Base-by-base conservation (phyloP, 2,797 vertebrate genomes). In the Pseudotriccus pelzelni region DNA sequence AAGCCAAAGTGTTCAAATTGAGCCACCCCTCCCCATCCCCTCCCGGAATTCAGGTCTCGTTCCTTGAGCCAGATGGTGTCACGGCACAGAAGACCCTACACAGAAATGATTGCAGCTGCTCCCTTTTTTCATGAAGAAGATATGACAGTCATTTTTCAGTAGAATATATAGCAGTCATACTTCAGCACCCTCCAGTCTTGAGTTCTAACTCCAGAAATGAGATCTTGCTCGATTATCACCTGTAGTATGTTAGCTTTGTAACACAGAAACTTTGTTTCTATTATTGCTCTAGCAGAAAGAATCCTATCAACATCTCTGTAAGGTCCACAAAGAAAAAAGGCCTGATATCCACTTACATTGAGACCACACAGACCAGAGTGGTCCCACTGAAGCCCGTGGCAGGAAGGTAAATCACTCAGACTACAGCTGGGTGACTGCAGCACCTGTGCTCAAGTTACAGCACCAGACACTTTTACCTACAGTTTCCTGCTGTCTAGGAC, bases 381-480 rank as follows among this genome's bases (percentile, higher is more conserved):
- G 30, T 72, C 34, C 27, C 76, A 68, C 30, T 4, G 6, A 90
- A 85, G 72, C 6, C 24, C 0, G 0, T 7, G 32, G 59, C 39
- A 89, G 67, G 27, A 78, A 81, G 32, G 21, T 62, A 79, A 93
- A 73, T 52, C 59, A 70, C 47, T 70, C 32, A 12, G 34, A 75
- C 27, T 76, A 37, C 44, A 76, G 62, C 28, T 32, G 30, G 25
- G 22, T 86, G 47, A 58, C 34, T 32, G 55, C 23, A 86, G 59
- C 49, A 80, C 34, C 58, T 52, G 27, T 0, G 0, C 34, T 74
- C 27, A 3, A 3, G 5, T 63, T 69, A 67, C 62, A 76, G 39
- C 19, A 55, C 39, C 36, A 46, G 47, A 79, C 19, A 47, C 16
- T 69, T 74, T 53, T 36, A 69, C n/a, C 74, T 43, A 34, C 12